These are phyloP conservation scores for Probaryconus sp. DNA, from an alignment of 1,140 invertebrate species.

Conservation along the genomic window DNA sequence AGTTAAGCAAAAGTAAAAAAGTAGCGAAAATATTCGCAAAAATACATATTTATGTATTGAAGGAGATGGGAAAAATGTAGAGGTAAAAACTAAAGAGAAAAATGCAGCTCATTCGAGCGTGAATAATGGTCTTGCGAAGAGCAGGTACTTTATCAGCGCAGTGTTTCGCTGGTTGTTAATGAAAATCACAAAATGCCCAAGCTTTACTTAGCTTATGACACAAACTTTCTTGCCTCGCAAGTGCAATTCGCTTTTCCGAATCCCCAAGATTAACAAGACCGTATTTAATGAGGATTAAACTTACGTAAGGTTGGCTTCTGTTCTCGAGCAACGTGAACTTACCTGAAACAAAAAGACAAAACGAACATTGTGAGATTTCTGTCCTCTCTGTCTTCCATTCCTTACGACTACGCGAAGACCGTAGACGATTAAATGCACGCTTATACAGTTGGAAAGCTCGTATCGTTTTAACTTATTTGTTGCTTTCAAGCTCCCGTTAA, in stretches of 20 bases:
- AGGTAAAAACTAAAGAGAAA: slow-evolving; percentile 5
- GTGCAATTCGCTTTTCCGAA: slow-evolving; percentile 61
- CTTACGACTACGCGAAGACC: slow-evolving; percentile 36
- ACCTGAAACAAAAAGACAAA: slow-evolving; percentile 60
- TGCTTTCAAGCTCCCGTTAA: slow-evolving; percentile 7
- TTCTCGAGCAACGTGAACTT: slow-evolving; percentile 56
- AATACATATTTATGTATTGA: no score
- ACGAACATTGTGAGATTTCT: slow-evolving; percentile 47
- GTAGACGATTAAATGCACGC: slow-evolving; percentile 43
- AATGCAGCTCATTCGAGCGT: slow-evolving; percentile 17
- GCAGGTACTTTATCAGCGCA: slow-evolving; percentile 48
- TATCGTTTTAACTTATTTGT: slow-evolving; percentile 29
- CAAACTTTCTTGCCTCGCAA: slow-evolving; percentile 58
- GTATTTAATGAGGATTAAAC: slow-evolving; percentile 65
- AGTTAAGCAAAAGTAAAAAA: no score
- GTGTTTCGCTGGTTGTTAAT: slow-evolving; percentile 56
- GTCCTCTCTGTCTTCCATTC: slow-evolving; percentile 25
- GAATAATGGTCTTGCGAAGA: slow-evolving; percentile 14
- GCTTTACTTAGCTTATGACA: slow-evolving; percentile 61
- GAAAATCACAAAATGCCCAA: slow-evolving; percentile 59
- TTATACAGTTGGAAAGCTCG: slow-evolving; percentile 44
- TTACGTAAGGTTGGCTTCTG: slow-evolving; percentile 61
- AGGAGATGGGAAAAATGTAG: no score
- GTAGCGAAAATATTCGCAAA: no score
- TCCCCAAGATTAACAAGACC: slow-evolving; percentile 59